Base-by-base conservation (phyloP, 2,797 vertebrate species). In the Helarctos malayanus region DNA sequence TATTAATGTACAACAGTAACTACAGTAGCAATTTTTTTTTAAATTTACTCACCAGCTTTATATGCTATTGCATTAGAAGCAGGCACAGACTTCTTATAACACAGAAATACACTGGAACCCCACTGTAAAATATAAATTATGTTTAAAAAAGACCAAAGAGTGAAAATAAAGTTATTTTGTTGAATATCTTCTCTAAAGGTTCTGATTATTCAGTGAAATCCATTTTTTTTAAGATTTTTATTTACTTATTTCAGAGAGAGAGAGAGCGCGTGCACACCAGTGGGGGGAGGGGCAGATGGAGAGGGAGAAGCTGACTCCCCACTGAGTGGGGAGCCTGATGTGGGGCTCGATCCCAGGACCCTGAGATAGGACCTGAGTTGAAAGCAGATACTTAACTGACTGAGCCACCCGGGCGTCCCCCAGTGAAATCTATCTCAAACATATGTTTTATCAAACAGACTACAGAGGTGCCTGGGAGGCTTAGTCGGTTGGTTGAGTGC, bases 61-160 rank as follows among this genome's bases (percentile, higher is more conserved):
- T 99, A 99, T 23, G 99, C 99, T 98, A 99, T 99, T 96, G 99
- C 99, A 97, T 99, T 99, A 96, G 99, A 99, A 32, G 99, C 99
- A 73, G 99, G 99, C 25, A 99, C 99, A 4, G 99, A 99, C 97
- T 99, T 99, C 99, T 99, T 99, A 96, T 99, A 99, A 98, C 99
- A 99, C 89, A 99, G 98, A 98, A 99, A 99, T 73, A 99, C 99
- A 96, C 97, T 99, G 98, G 99, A 99, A 95, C 99, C 99, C 99
- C 99, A 99, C 99, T 99, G 98, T 84, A 99, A 99, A 97, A 98
- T n/a, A 98, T 1, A 98, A 98, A 95, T 97, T 76, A 93, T 63
- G 15, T 95, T 97, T 94, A 19, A 92, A 95, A 98, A 97, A 97
- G 78, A 14, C 32, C 84, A 79, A 19, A 82, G 82, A 90, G 11